Conservation (phyloP, 2,888 invertebrate species). For the Entomobrya proxima region DNA sequence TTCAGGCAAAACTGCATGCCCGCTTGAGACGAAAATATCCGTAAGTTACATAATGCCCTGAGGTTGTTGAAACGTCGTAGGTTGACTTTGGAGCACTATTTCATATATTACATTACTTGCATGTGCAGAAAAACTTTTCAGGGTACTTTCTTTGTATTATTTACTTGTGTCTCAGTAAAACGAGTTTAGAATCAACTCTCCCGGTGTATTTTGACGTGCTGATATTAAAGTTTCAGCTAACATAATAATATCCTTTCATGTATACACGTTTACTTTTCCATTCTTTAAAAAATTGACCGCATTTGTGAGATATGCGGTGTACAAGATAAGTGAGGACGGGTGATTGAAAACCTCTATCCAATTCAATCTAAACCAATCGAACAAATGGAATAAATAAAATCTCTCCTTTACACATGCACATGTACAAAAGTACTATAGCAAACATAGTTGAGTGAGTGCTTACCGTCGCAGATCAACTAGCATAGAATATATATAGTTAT, state of each 20-base stretch:
- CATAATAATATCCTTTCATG: too few species aligned
- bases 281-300: constrained; percentile 42
- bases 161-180: not conserved
- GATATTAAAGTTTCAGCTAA: too few species aligned
- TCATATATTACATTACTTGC: too few species aligned
- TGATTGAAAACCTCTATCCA: constrained; percentile 58
- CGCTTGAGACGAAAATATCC: not conserved
- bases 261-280: not conserved
- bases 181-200: too few species aligned
- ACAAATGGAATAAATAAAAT: constrained; percentile 62
- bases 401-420: constrained; percentile 36
- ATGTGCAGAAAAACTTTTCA: too few species aligned
- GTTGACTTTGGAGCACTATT: too few species aligned
- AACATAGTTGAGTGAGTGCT: constrained; percentile 31
- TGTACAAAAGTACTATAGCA: constrained; percentile 1
- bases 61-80: not conserved
- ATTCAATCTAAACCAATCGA: constrained; percentile 58
- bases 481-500: not conserved
- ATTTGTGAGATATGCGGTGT: not conserved
- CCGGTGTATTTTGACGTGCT: too few species aligned
- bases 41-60: not conserved
- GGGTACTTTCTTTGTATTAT: too few species aligned
- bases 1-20: constrained; percentile 12
- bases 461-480: not conserved
- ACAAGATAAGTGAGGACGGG: constrained; percentile 8